These are phyloP conservation scores for Trididemnum clinides DNA, from an alignment of 23 tunicate genomes.

Conservation along the genomic window DNA sequence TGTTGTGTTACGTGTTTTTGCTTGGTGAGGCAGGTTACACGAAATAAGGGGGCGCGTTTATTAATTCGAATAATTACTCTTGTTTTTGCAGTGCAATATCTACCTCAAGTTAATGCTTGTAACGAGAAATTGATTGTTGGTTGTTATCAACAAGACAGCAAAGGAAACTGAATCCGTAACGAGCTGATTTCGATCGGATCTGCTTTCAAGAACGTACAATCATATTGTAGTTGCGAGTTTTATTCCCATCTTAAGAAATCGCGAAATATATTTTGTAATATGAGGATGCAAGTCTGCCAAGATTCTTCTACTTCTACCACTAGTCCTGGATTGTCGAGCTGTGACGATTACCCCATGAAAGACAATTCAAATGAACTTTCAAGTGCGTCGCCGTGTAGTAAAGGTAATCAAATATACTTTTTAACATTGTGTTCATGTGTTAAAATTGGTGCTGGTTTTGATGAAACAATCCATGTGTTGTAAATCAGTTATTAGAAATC, in stretches of 20 bases:
- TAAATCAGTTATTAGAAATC: too few relatives aligned
- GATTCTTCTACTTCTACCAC: constrained; percentile 10
- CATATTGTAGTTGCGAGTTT: constrained; percentile 1
- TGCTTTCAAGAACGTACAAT: not conserved
- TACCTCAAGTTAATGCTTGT: constrained; percentile 45
- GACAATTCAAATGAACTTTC: not conserved
- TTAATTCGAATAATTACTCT: not conserved
- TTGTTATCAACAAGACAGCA: not conserved
- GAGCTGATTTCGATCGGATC: not conserved
- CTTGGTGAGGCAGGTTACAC: too few relatives aligned
- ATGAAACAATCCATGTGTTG: too few relatives aligned
- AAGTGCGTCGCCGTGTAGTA: not conserved
- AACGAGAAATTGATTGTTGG: not conserved
- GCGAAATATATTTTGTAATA: constrained; percentile 32
- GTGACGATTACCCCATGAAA: constrained; percentile 39
- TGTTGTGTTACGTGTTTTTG: too few relatives aligned
- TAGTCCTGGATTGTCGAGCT: constrained; percentile 28
- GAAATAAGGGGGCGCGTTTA: too few relatives aligned
- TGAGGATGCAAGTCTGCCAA: constrained; percentile 49
- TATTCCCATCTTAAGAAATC: constrained; percentile 1
- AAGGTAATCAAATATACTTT: not conserved
- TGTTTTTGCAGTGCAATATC: constrained; percentile 63
- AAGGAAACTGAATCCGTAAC: not conserved
- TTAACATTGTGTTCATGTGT: too few relatives aligned
- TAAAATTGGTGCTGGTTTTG: too few relatives aligned